Conservation (phyloP, 2,113 vertebrate genomes). For the Jaculus jaculus region DNA sequence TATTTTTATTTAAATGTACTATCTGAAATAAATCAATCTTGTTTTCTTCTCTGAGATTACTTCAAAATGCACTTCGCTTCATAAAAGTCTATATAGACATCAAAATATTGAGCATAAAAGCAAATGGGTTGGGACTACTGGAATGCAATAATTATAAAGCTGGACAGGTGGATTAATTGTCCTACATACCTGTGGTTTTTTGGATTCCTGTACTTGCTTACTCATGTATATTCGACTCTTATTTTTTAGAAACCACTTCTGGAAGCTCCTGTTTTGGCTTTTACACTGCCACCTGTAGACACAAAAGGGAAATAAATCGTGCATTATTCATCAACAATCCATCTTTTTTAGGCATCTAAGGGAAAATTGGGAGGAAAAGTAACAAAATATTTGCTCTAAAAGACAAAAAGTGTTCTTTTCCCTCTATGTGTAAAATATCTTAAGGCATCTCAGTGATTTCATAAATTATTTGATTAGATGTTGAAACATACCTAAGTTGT, state of each 20-base stretch:
- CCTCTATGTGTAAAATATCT: neutral
- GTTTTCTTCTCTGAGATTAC: neutral
- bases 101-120: conserved; percentile 62
- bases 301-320: conserved; percentile 81
- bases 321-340: conserved; percentile 60
- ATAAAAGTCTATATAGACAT: conserved; percentile 50
- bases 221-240: conserved; percentile 77
- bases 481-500: neutral
- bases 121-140: conserved; percentile 64
- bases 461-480: conserved; percentile 43
- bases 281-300: conserved; percentile 89
- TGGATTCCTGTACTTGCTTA: conserved; percentile 84
- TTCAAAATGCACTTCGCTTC: conserved; percentile 48
- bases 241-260: conserved; percentile 81
- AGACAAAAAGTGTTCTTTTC: conserved; percentile 9
- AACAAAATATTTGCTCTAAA: conserved; percentile 48
- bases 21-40: conserved; percentile 30
- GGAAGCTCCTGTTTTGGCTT: conserved; percentile 83
- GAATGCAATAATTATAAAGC: conserved; percentile 80
- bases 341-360: conserved; percentile 50
- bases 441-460: neutral
- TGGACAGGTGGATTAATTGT: conserved; percentile 81
- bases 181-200: conserved; percentile 87
- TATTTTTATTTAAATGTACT: conserved; percentile 61
- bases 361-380: neutral